A percentile compares a stretch with the other conserved stretches of the same genome.
Evolutionary conservation across 2,888 invertebrate genomes (phyloP).

Genomic region (Ypsolopha scabrella): DNA sequence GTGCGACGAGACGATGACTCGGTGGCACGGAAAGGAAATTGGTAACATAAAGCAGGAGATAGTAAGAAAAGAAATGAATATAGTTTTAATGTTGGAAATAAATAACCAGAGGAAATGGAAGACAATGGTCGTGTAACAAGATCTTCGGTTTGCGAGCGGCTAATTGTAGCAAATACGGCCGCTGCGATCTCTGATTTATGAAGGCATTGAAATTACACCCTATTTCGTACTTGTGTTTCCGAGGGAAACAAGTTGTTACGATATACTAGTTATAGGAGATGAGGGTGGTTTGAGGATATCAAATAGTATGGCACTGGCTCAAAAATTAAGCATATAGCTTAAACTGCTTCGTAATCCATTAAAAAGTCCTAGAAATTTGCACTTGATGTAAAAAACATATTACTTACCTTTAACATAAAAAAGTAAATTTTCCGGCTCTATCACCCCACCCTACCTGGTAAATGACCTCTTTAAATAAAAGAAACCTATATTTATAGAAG

Average conservation of each 20-base stretch:
- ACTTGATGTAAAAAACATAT: not conserved
- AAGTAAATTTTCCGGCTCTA: not conserved
- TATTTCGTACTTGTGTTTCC: conserved; percentile 36
- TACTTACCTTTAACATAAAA: too few relatives aligned
- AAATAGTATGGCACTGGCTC: too few relatives aligned
- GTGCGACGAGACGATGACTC: conserved; percentile 40
- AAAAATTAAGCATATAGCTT: too few relatives aligned
- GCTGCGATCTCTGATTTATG: conserved; percentile 51
- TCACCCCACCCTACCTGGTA: too few relatives aligned
- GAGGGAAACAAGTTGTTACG: conserved; percentile 3
- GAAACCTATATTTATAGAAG: too few relatives aligned
- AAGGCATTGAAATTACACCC: conserved; percentile 50
- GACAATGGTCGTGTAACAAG: conserved; percentile 62
- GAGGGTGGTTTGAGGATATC: too few relatives aligned
- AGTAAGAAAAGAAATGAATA: conserved; percentile 34
- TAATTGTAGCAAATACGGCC: conserved; percentile 55
- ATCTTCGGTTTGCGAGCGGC: conserved; percentile 33
- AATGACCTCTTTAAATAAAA: too few relatives aligned
- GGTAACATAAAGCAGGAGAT: conserved; percentile 35
- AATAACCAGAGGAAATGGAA: conserved; percentile 50
- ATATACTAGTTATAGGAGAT: too few relatives aligned
- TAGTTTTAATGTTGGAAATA: conserved; percentile 61
- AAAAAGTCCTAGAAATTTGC: not conserved
- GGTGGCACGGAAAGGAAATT: conserved; percentile 50
- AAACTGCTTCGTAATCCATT: too few relatives aligned